Conservation (phyloP, 2,113 vertebrate species). For the Bubo scandiacus region DNA sequence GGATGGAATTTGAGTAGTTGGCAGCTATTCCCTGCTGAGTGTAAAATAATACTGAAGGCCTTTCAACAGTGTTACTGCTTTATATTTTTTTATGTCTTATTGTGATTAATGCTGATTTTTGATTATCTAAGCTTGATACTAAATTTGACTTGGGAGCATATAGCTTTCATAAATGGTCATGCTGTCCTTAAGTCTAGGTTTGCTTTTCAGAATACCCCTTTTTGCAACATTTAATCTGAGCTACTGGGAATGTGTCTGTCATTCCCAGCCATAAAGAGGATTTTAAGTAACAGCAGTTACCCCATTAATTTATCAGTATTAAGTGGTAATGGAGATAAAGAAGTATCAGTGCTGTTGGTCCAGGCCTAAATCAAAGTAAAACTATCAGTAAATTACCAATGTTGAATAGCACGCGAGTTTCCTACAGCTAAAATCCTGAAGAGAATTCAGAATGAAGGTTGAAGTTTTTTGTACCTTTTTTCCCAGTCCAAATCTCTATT, state of each 20-base stretch:
- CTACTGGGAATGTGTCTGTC: not conserved
- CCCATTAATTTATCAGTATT: not conserved
- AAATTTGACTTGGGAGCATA: not conserved
- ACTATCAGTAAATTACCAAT: too few relatives aligned
- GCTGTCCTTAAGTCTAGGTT: not conserved
- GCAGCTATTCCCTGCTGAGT: not conserved
- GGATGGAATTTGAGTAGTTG: not conserved
- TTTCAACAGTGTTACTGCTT: not conserved
- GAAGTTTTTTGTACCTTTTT: not conserved
- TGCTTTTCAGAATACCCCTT: not conserved
- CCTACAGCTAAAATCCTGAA: not conserved
- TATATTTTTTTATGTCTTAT: not conserved
- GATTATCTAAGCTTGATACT: not conserved
- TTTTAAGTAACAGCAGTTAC: not conserved
- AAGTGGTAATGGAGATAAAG: not conserved
- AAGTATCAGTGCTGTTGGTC: not conserved
- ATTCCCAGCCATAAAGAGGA: not conserved
- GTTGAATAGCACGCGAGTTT: not conserved
- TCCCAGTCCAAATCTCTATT: not conserved
- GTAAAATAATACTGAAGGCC: conserved; percentile 42
- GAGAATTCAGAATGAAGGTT: not conserved
- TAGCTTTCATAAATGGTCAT: not conserved
- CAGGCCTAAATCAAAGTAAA: not conserved
- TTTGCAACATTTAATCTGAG: not conserved
- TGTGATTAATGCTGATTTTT: not conserved